Percentiles rank a stretch among this genome's conserved stretches.
Evolutionary conservation across 1,140 invertebrate genomes (phyloP).

Genomic region (Leptinotarsa lineolata): DNA sequence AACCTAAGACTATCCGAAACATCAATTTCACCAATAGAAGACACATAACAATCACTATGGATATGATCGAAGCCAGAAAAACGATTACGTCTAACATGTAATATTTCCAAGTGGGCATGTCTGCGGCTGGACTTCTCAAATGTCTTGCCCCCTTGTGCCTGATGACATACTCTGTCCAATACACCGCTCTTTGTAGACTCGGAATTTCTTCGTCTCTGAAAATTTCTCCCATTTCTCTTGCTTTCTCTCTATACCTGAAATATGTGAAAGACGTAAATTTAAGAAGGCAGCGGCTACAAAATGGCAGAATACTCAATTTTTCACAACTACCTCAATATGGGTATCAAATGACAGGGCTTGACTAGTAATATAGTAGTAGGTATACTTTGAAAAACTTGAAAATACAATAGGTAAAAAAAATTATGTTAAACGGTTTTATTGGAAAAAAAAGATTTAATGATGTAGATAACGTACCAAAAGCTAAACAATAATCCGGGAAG

Average conservation of each 20-base stretch:
- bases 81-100: slow-evolving; percentile 57
- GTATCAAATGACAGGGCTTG: too few relatives aligned
- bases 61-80: slow-evolving; percentile 38
- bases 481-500: too few relatives aligned
- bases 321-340: too few relatives aligned
- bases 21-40: too few relatives aligned
- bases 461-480: too few relatives aligned
- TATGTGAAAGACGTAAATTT: too few relatives aligned
- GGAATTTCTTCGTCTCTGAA: slow-evolving; percentile 51
- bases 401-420: too few relatives aligned
- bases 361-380: too few relatives aligned
- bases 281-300: not conserved
- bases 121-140: slow-evolving; percentile 49
- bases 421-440: too few relatives aligned
- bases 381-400: too few relatives aligned
- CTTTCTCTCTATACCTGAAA: slow-evolving; percentile 42
- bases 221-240: slow-evolving; percentile 39
- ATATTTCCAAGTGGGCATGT: slow-evolving; percentile 57
- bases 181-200: slow-evolving; percentile 56
- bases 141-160: slow-evolving; percentile 55
- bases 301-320: not conserved
- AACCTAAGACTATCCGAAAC: not conserved
- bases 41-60: too few relatives aligned
- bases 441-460: too few relatives aligned
- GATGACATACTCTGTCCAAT: slow-evolving; percentile 61